phyloP scores from a whole-genome alignment of 2,113 vertebrate genomes.

The Chelonoidis abingdonii region DNA sequence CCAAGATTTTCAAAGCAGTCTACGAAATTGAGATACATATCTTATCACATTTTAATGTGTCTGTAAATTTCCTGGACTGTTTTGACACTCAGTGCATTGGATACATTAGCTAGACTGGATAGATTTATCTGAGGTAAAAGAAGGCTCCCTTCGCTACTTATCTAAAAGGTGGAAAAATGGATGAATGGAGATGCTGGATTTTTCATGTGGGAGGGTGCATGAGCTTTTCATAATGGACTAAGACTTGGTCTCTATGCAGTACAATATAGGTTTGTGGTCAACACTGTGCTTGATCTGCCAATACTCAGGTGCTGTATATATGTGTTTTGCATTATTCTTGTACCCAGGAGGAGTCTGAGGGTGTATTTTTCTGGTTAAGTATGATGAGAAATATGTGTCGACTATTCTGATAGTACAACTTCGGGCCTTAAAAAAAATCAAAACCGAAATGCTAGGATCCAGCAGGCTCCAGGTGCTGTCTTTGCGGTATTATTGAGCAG shows the following conservation, averaged over 20 bases:
- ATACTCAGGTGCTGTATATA: background rate
- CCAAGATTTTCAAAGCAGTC: constrained; percentile 6
- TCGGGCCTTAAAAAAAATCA: background rate
- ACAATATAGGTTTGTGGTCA: background rate
- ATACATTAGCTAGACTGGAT: background rate
- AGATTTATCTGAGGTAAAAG: background rate
- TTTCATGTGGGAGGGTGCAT: background rate
- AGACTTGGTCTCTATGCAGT: background rate
- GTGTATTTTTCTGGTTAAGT: background rate
- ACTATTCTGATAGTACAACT: background rate
- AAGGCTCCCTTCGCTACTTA: background rate
- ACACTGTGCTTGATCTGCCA: background rate
- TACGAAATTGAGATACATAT: background rate
- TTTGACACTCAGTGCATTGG: background rate
- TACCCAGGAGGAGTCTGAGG: background rate
- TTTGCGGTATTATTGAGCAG: background rate
- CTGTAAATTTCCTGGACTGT: background rate
- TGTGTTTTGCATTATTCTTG: background rate
- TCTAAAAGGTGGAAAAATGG: background rate
- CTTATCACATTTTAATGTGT: background rate
- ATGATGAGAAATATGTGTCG: background rate
- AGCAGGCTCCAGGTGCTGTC: background rate
- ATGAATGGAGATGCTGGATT: background rate
- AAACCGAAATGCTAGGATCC: background rate
- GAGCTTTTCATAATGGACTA: background rate